Evolutionary conservation across 2,113 vertebrate species (phyloP), one percentile per base, ranked within the genome.

Genomic region (Oreochromis spilurus): DNA sequence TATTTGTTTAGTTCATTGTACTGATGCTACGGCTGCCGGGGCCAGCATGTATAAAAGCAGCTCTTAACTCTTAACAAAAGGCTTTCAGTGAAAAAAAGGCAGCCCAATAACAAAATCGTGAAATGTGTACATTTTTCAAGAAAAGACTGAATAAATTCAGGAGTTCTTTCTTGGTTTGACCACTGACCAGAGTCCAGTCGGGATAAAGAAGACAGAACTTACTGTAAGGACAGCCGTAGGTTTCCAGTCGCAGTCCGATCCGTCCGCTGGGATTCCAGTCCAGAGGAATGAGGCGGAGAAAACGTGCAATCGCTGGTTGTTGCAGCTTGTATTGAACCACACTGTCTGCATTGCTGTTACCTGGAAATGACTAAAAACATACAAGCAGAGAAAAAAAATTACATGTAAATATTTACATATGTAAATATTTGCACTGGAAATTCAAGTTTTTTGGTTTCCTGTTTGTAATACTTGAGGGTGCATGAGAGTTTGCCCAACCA

Each of bases 311-410:
- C 0, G 87, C 90, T 5, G 92, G 82, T 83, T 91, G 93, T 88
- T 92, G 93, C 86, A 95, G 93, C 9, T 95, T 93, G 89, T 94
- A 86, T 87, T 92, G 94, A n/a, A 95, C 94, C 83, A 95, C 95
- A 2, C 87, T 94, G 90, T 93, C 92, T 24, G 93, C 92, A 26
- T 94, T 94, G 34, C 82, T 91, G 92, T 94, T 94, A 6, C 93
- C 91, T 82, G 93, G 91, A 70, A 94, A 94, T 48, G 81, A 89
- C 93, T 94, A 82, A 21, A 60, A 36, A 57, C 54, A 87, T 60
- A 60, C 50, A 82, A 3, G 29, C 4, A 83, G 7, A 67, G 6
- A 29, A 17, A 43, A 19, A 29, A 50, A 0, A 62, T 12, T 0
- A 34, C 21, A 13, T 29, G 48, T 36, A 34, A 34, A 62, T 36